Base-by-base conservation (phyloP, 2,797 vertebrate genomes). In the Chaenodraco wilsoni region DNA sequence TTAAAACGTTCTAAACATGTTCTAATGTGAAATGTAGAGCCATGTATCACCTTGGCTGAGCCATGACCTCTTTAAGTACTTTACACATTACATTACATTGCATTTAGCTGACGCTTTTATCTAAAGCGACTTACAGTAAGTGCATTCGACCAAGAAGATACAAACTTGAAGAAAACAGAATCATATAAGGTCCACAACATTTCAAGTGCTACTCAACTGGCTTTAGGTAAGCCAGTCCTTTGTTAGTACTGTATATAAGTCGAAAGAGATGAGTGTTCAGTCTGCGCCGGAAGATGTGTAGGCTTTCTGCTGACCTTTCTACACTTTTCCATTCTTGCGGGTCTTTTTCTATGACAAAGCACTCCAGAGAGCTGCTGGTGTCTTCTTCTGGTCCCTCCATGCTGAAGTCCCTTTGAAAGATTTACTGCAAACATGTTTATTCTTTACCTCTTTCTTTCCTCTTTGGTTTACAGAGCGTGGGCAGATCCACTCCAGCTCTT, bases 401-500 rank as follows among this genome's bases (percentile, higher is more conserved):
- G 37, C 13, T 61, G 58, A 69, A 70, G 55, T 54, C 23, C 44
- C 68, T 63, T 68, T 76, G 9, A 82, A 82, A 82, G 14, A 48
- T 21, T 58, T 3, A 15, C 40, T 46, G 41, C 37, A 33, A 31
- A 14, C 13, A 33, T 66, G 45, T 57, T 78, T 60, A 46, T 52
- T 66, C 21, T 62, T 15, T 3, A 48, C 11, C 50, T 59, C 49
- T 57, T 56, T 43, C 41, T 46, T 49, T 41, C 62, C 31, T 16
- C 41, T 83, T 54, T 69, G 57, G 60, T 79, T 84, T 51, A 43
- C 50, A 3, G 17, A 74, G 80, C 31, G 77, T 83, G 78, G 81
- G 78, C 74, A 73, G 79, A 72, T 73, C 59, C 55, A 43, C 78
- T 79, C 48, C 43, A 37, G 55, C 72, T 69, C 59, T 58, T 49